A percentile compares a stretch with the other conserved stretches of the same genome.
phyloP scores from a whole-genome alignment of 2,888 invertebrate species.

The Rhingia campestris region DNA sequence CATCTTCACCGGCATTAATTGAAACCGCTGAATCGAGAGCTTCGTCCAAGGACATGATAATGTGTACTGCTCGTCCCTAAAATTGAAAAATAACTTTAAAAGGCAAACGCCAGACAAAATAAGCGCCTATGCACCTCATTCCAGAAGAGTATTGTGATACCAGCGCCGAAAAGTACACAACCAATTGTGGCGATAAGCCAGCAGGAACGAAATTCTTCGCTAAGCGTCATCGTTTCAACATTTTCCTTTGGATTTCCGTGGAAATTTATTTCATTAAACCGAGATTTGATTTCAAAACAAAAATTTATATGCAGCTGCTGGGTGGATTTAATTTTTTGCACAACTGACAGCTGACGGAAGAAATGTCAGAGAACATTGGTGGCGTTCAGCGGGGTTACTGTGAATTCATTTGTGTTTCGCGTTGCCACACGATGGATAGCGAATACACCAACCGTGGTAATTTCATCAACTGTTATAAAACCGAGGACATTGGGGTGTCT shows the following conservation, averaged over 20 bases:
- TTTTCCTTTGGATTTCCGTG: slow-evolving; percentile 1
- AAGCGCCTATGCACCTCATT: slow-evolving; percentile 87
- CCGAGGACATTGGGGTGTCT: too few relatives aligned
- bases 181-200: slow-evolving; percentile 90
- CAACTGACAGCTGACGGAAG: slow-evolving; percentile 2
- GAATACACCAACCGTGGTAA: background rate
- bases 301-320: background rate
- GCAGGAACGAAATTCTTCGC: slow-evolving; percentile 79
- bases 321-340: background rate
- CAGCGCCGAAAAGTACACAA: slow-evolving; percentile 86
- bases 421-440: background rate
- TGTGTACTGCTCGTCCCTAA: slow-evolving; percentile 91
- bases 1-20: slow-evolving; percentile 88
- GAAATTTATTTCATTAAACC: slow-evolving; percentile 5
- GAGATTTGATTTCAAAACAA: background rate
- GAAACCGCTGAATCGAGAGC: slow-evolving; percentile 85
- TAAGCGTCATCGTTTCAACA: slow-evolving; percentile 75
- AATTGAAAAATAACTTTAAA: background rate
- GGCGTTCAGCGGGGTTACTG: slow-evolving; percentile 3
- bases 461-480: background rate
- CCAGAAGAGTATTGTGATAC: slow-evolving; percentile 90
- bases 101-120: too few relatives aligned
- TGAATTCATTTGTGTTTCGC: too few relatives aligned
- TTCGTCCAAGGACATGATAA: slow-evolving; percentile 91
- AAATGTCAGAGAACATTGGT: slow-evolving; percentile 2